Base-by-base conservation (phyloP, 2,888 invertebrate genomes). In the Eilema griseolum region DNA sequence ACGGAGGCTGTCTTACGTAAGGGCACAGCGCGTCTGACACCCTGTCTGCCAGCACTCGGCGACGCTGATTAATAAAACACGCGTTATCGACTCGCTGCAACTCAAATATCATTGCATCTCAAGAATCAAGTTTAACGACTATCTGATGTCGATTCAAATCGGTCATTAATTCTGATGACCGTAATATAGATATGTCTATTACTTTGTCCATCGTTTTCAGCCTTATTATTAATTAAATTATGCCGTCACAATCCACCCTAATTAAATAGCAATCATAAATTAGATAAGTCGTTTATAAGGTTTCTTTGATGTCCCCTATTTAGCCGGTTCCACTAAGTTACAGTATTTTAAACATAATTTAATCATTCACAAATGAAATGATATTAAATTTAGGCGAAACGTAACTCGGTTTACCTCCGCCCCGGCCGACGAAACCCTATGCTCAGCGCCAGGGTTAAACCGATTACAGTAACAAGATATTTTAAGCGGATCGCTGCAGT, bases 401-500 rank as follows among this genome's bases (percentile, higher is more conserved):
- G 87, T 84, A 89, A 90, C 91, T 90, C 88, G 86, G 83, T 86
- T 89, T 86, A 84, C 80, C 74, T 70, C 79, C 73, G 67, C 56
- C 70, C 79, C 83, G 81, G 76, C 76, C 84, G 79, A 74, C 79
- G 87, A 85, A 85, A 84, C 87, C 87, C 84, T 83, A 82, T 78
- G 85, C 86, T 84, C 83, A 85, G 87, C 80, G 78, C 83, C 82
- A 83, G 85, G 88, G 89, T 84, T 92, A 91, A 93, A 92, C 92
- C 91, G 90, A 92, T 94, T 93, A 93, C 89, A 81, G 90, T 91
- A 93, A 91, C 91, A 90, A 90, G 91, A 93, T 93, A 92, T 91
- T 92, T 91, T 90, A 88, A 92, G 89, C 88, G 88, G 88, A 87
- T 91, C 86, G 84, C 74, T 83, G 81, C 80, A 81, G 80, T 83